Evolutionary conservation across 1,140 invertebrate genomes (phyloP).

Genomic region (Leptinotarsa texana): DNA sequence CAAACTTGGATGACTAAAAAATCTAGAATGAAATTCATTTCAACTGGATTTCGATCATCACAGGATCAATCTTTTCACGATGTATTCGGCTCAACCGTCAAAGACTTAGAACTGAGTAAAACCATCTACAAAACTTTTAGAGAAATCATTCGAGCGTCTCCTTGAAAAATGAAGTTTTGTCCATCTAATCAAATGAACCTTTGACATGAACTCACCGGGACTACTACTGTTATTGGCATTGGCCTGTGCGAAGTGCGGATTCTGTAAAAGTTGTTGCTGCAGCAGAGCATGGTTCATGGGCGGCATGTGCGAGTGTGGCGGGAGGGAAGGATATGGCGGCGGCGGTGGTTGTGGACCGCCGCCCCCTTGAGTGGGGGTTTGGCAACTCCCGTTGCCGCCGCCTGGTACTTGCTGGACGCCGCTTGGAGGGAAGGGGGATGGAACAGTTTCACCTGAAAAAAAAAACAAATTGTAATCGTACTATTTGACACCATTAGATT

Average conservation of each 20-base stretch:
- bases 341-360: constrained; percentile 48
- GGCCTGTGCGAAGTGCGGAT: constrained; percentile 57
- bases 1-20: no score
- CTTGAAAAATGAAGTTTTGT: no score
- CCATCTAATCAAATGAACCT: no score
- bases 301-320: constrained; percentile 53
- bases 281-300: constrained; percentile 60
- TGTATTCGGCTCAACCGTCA: no score
- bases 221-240: constrained; percentile 43
- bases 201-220: constrained; percentile 41
- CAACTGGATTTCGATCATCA: no score
- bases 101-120: no score
- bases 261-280: constrained; percentile 61
- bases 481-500: no score
- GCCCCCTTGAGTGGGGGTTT: constrained; percentile 11
- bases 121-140: neutral
- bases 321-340: constrained; percentile 59
- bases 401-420: constrained; percentile 34
- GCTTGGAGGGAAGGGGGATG: constrained; percentile 41
- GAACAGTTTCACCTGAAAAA: constrained; percentile 45
- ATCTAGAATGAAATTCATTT: no score
- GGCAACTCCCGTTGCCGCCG: constrained; percentile 44
- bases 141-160: no score
- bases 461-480: neutral
- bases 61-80: no score